phyloP scores from a whole-genome alignment of 2,888 invertebrate genomes.

The Tetrapedia diversipes region DNA sequence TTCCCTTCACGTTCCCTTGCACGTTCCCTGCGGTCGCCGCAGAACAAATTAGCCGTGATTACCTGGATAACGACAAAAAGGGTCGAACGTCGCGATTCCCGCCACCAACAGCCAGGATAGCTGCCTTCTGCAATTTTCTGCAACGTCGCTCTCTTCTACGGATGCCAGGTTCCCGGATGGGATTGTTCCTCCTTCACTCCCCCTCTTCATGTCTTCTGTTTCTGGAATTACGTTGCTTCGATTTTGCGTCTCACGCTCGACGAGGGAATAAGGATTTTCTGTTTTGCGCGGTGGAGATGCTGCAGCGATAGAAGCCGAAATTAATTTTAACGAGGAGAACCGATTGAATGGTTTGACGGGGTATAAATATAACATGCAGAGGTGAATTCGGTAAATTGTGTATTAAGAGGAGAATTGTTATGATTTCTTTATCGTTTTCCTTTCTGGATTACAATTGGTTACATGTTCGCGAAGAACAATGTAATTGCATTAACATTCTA shows the following conservation, averaged over 20 bases:
- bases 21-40: constrained; percentile 69
- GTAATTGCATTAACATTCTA: too few relatives aligned
- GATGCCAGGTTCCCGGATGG: neutral
- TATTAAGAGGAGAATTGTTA: too few relatives aligned
- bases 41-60: constrained; percentile 78
- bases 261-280: neutral
- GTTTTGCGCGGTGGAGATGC: too few relatives aligned
- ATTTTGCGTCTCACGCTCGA: neutral
- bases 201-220: neutral
- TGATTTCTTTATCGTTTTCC: too few relatives aligned
- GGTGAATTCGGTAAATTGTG: too few relatives aligned
- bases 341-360: too few relatives aligned
- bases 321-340: too few relatives aligned
- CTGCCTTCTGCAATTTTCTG: constrained; percentile 62
- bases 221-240: constrained; percentile 10
- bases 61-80: constrained; percentile 73
- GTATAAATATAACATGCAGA: too few relatives aligned
- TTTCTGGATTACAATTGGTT: too few relatives aligned
- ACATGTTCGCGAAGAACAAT: too few relatives aligned
- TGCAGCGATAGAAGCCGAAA: too few relatives aligned
- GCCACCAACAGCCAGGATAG: constrained; percentile 52
- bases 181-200: constrained; percentile 8
- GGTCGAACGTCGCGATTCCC: constrained; percentile 64
- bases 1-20: too few relatives aligned
- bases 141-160: constrained; percentile 48